These are phyloP conservation scores for Tauraco hartlaubi DNA, from an alignment of 2,797 vertebrate species.

Conservation along the genomic window DNA sequence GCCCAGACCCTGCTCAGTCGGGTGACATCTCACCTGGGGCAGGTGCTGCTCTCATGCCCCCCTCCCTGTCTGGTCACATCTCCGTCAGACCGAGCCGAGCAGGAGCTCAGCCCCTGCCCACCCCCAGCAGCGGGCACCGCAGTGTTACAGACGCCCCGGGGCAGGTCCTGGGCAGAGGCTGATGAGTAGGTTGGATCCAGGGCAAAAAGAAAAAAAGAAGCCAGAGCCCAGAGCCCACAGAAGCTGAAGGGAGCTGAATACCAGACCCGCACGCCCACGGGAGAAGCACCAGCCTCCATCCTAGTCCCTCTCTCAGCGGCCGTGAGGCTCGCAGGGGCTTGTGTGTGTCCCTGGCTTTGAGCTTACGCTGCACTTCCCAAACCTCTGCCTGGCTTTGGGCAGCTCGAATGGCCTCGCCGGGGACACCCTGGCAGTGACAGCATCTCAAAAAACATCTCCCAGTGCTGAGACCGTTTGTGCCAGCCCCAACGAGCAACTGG, in stretches of 20 bases:
- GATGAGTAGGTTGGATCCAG: fast-evolving
- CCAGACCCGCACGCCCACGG: fast-evolving
- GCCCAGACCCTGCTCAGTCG: background rate
- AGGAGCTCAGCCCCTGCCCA: background rate
- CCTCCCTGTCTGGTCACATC: background rate
- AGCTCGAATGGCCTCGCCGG: background rate
- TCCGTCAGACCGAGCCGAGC: background rate
- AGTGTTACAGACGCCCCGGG: fast-evolving
- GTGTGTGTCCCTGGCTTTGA: background rate
- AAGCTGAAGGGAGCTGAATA: background rate
- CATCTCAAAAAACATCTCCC: background rate
- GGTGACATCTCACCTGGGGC: background rate
- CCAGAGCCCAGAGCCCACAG: background rate
- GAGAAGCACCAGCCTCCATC: background rate
- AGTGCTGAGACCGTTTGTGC: background rate
- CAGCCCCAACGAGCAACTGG: background rate
- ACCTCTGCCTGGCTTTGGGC: background rate
- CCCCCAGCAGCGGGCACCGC: background rate
- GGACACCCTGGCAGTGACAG: fast-evolving
- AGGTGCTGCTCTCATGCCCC: no score
- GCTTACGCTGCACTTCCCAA: background rate
- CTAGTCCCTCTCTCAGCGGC: background rate
- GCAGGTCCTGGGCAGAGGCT: background rate
- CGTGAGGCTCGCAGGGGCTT: fast-evolving
- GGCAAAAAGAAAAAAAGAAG: background rate